Evolutionary conservation across 2,113 vertebrate species (phyloP), one percentile per base, ranked within the genome.

Genomic region (Castor canadensis): DNA sequence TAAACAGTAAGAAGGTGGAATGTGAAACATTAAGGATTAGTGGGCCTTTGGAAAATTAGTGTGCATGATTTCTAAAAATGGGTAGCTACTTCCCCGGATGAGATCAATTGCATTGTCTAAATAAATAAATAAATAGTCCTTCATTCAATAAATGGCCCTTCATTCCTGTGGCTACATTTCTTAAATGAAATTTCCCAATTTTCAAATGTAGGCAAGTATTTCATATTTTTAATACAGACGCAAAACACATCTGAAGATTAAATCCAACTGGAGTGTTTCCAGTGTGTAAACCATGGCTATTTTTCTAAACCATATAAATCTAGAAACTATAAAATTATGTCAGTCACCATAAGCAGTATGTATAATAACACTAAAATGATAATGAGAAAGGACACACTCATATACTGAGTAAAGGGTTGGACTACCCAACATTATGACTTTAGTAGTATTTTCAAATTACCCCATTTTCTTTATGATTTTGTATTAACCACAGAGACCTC

Each of bases 381-480:
- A n/a, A n/a, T n/a, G 9, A 76, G 2, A 77, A 49, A 49, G 9
- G 38, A 69, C 6, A 43, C 0, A 56, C 4, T 22, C 3, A 9
- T 52, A 7, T 20, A 87, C 16, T 26, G 35, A 87, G 38, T 45
- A 79, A 76, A 96, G 35, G 8, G 3, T 0, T 43, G 6, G 9
- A 79, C 1, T n/a, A 40, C 1, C 1, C 19, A 85, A 15, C 7
- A 60, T 52, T 40, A 52, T 40, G 24, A 60, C 24, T 52, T 71
- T 3, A 32, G 3, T 3, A 43, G 67, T 67, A 47, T 40, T 82
- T 79, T 85, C 11, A 73, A 89, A 52, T 56, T 89, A 89, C 52
- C 69, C 30, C 32, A 60, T 82, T 91, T 88, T 24, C 83, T 76
- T 54, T 73, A 69, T 82, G 16, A 92, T 87, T 76, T 62, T 73